A percentile compares a stretch with the other conserved stretches of the same genome.
These are phyloP conservation scores for Tetramorium bicarinatum DNA, from an alignment of 2,888 invertebrate genomes.

Conservation along the genomic window DNA sequence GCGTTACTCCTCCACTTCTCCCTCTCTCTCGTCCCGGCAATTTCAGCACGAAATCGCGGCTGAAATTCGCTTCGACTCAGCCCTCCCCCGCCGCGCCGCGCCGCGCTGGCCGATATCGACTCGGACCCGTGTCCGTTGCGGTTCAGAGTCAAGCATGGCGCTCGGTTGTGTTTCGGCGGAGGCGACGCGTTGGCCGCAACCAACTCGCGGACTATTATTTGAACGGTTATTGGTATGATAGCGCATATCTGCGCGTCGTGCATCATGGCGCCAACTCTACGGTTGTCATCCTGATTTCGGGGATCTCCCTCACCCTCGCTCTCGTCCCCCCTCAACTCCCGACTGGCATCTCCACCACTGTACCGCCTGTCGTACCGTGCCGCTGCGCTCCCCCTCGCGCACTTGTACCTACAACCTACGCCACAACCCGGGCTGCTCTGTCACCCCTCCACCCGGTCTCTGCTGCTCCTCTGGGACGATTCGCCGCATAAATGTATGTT, in stretches of 20 bases:
- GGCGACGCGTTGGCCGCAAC: conserved; percentile 62
- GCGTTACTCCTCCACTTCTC: neutral
- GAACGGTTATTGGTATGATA: conserved; percentile 84
- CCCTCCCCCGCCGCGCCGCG: neutral
- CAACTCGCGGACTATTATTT: conserved; percentile 82
- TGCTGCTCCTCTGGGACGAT: conserved; percentile 70
- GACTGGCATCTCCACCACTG: conserved; percentile 34
- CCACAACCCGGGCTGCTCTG: conserved; percentile 57
- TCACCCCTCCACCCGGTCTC: conserved; percentile 26
- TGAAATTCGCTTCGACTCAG: conserved; percentile 31
- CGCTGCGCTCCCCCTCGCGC: conserved; percentile 43
- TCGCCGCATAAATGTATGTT: conserved; percentile 80
- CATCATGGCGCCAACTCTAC: conserved; percentile 83
- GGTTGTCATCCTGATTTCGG: conserved; percentile 81
- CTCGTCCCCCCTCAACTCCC: neutral
- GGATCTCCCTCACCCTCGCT: conserved; percentile 6
- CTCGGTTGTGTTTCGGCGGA: conserved; percentile 55
- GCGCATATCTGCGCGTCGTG: conserved; percentile 82
- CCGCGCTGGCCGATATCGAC: conserved; percentile 41
- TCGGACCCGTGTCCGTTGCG: conserved; percentile 51
- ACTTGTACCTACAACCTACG: conserved; percentile 66
- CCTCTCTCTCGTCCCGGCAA: conserved; percentile 31
- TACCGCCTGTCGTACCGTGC: conserved; percentile 50
- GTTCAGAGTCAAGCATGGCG: conserved; percentile 43
- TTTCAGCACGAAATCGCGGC: conserved; percentile 40